Evolutionary conservation across 2,888 invertebrate genomes (phyloP).

Genomic region (Melangyna quadrimaculata): DNA sequence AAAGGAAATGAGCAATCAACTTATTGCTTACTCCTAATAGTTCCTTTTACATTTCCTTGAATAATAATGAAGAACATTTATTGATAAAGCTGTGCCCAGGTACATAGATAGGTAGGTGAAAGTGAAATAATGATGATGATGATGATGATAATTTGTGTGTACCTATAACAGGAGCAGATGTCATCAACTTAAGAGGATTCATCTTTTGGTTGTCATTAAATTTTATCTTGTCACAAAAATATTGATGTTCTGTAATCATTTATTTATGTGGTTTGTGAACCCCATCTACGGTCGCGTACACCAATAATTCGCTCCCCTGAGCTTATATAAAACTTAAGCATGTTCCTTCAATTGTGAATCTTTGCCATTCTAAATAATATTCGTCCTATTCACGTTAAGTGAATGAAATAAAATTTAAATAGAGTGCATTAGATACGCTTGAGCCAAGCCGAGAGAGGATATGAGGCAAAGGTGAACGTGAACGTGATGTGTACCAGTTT

Average conservation of each 20-base stretch:
- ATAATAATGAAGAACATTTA: constrained; percentile 9
- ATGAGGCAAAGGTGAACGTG: background rate
- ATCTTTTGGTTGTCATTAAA: constrained; percentile 4
- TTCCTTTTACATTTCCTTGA: constrained; percentile 3
- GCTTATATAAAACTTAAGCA: background rate
- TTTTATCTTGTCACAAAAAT: constrained; percentile 35
- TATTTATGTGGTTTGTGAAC: constrained; percentile 10
- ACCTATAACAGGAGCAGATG: background rate
- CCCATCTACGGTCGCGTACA: too few species aligned
- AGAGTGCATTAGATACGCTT: constrained; percentile 30
- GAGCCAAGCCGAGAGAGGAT: background rate
- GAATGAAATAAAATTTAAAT: constrained; percentile 57
- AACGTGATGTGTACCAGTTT: background rate
- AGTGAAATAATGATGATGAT: background rate
- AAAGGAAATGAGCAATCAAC: constrained; percentile 4
- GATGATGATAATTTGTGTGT: background rate
- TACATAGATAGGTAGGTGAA: too few species aligned
- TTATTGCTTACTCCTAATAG: background rate
- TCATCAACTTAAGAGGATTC: constrained; percentile 2
- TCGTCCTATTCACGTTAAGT: constrained; percentile 5
- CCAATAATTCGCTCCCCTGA: background rate
- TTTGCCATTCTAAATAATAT: background rate
- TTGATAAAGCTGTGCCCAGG: background rate
- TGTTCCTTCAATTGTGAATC: constrained; percentile 9
- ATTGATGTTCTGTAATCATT: constrained; percentile 40